Conservation (phyloP, 2,888 invertebrate species). For the Philereme vetulata region DNA sequence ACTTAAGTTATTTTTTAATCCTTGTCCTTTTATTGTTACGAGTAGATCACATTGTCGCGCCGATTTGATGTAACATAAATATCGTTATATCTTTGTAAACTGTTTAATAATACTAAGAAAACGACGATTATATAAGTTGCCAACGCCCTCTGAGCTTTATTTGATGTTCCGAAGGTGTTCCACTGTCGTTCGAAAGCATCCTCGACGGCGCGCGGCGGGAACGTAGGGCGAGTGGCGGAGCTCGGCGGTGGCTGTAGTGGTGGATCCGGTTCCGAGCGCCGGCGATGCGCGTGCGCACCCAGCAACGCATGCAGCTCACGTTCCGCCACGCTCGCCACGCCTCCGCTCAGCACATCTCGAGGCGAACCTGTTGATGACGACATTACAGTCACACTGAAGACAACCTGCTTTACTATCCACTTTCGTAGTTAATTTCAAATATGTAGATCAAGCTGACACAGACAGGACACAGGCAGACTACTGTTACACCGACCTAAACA, state of each 20-base stretch:
- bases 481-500: no score
- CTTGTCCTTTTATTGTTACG: no score
- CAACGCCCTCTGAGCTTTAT: conserved; percentile 35
- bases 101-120: conserved; percentile 61
- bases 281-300: conserved; percentile 46
- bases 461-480: no score
- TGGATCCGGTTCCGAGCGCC: conserved; percentile 47
- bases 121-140: conserved; percentile 44
- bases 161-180: conserved; percentile 56
- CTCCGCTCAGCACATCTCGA: background rate
- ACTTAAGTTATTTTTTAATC: no score
- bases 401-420: no score
- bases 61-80: background rate
- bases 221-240: conserved; percentile 33
- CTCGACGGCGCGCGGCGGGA: conserved; percentile 52
- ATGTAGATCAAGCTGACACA: no score
- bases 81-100: conserved; percentile 59
- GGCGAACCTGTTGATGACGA: background rate
- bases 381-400: background rate
- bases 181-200: conserved; percentile 52
- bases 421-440: no score
- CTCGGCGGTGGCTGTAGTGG: conserved; percentile 2
- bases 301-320: conserved; percentile 62
- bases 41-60: no score
- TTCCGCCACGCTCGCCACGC: conserved; percentile 53